Base-by-base conservation (phyloP, 2,888 invertebrate species). In the Pseudococcus viburni region DNA sequence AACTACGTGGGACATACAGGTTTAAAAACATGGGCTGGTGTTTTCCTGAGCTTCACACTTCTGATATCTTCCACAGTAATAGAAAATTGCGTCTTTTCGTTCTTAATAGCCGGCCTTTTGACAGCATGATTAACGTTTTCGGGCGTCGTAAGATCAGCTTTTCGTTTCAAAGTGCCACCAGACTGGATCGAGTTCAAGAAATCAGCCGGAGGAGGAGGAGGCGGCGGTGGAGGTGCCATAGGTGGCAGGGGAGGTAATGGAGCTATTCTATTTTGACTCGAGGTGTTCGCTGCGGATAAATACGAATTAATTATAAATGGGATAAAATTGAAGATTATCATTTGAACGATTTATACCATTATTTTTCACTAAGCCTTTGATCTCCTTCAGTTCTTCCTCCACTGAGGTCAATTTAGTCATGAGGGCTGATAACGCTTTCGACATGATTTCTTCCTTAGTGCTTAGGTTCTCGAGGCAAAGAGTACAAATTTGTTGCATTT, bases 41-140 rank as follows among this genome's bases (percentile, higher is more conserved):
- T 83, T 83, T 83, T 83, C 19, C 80, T 83, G 0, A 83, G 33
- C 46, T 83, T 83, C 8, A 83, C 80, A 83, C 46, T 83, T 83
- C 46, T 83, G 46, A 83, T 46, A 83, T 83, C 80, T 46, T 83
- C 80, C 9, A 83, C 80, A 0, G 80, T 83, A 46, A 83, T 83
- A 46, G 80, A 42, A 83, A 83, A 83, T 4, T 83, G 80, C n/a
- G 80, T 83, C 46, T 46, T 83, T 83, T 83, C 80, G 11, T 46
- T 83, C 46, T 83, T 83, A 46, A 83, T 83, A 1, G 80, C 80
- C 12, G 80, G 80, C 46, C 80, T 83, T 19, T 83, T 83, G 9
- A 83, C 80, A 0, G 11, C 80, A 83, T 83, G 80, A 19, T 83
- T 19, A 33, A 33, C 80, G 5, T 46, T 83, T 83, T 83, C 80